Percentiles rank a stretch among this genome's conserved stretches.
These are phyloP conservation scores for Brachyhypopomus occidentalis DNA, from an alignment of 2,113 vertebrate species.

Conservation along the genomic window DNA sequence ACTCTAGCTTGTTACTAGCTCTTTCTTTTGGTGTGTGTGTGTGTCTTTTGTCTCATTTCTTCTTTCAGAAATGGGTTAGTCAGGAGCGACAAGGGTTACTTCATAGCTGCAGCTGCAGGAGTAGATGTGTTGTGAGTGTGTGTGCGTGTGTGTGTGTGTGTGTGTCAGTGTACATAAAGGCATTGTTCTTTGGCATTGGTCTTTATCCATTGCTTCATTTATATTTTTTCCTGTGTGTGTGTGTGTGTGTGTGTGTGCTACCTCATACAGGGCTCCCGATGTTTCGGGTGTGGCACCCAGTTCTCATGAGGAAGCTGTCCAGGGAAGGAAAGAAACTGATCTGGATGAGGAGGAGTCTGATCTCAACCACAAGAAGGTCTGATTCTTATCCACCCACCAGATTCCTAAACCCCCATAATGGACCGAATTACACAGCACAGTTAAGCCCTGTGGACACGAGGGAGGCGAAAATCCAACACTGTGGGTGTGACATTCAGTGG, in stretches of 20 bases:
- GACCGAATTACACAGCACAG: not conserved
- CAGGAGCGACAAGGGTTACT: not conserved
- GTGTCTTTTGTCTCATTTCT: not conserved
- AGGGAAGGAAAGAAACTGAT: conserved; percentile 72
- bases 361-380: conserved; percentile 87
- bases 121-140: no score
- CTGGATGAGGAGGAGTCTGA: conserved; percentile 77
- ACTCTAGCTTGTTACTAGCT: conserved; percentile 26
- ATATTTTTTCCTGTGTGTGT: not conserved
- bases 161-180: not conserved
- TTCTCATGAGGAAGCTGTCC: conserved; percentile 70
- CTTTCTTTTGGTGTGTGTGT: not conserved
- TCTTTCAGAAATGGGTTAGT: not conserved
- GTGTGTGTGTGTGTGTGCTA: not conserved
- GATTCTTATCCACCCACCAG: not conserved
- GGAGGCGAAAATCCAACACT: no score
- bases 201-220: not conserved
- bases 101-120: no score
- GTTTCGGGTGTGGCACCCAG: conserved; percentile 63
- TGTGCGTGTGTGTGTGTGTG: not conserved
- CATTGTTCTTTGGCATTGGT: no score
- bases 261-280: conserved; percentile 56
- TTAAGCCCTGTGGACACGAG: no score
- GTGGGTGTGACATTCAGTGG: no score
- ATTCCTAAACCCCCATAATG: not conserved